Evolutionary conservation across 2,888 invertebrate species (phyloP), one percentile per base, ranked within the genome.

Genomic region (Biston stratarius): DNA sequence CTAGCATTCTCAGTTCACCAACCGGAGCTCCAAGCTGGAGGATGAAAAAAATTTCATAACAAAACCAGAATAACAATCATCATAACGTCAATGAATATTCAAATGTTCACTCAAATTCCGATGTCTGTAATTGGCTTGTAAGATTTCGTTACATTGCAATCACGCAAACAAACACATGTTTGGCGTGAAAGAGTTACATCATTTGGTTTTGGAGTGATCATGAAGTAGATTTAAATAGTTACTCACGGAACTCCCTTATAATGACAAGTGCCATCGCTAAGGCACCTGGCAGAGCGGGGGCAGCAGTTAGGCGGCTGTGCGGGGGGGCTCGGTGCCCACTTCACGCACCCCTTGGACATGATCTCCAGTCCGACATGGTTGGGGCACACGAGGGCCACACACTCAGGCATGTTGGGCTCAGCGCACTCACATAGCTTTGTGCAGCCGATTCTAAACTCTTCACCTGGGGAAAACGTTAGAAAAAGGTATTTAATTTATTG

Each of bases 281-380:
- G 94, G 75, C 98, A 98, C 44, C 95, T 94, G 69, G 98, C 96
- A 70, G 96, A 95, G 74, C 97, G 95, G 0, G 97, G 97, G 80
- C 98, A 98, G 85, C 98, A 98, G 77, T 96, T 95, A 0, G 98
- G 98, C 0, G 97, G 96, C 47, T 94, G 94, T 0, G 97, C 96
- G 0, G 96, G 95, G 0, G 97, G 97, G 33, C 96, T 96, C 0
- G 97, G 96, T 69, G 97, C 97, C 98, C 98, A 98, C 73, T 96
- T 95, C 9, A 98, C 93, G 81, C 98, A 98, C 69, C 96, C 95
- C 0, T 97, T 96, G 79, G 98, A 97, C 53, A 98, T 88, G 8
- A 97, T 95, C 81, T 98, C 98, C n/a, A 97, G 90, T 0, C 97
- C 98, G 70, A 97, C 97, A 77, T 96, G 96, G 0, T 97, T 96